A percentile compares a stretch with the other conserved stretches of the same genome.
Evolutionary conservation across 2,113 vertebrate species (phyloP).

Genomic region (Misgurnus anguillicaudatus): DNA sequence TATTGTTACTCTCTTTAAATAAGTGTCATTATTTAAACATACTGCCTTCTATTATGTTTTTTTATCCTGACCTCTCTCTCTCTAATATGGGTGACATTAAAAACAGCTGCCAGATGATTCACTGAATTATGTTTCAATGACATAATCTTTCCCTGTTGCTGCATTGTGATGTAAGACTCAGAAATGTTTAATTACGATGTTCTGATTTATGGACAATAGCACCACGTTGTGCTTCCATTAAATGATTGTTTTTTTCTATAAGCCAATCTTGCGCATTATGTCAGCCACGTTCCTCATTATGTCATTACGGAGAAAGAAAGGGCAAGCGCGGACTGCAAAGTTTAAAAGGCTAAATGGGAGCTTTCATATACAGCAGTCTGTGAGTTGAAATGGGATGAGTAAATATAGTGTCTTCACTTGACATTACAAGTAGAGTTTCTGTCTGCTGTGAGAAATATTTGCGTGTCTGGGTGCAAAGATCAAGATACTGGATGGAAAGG

Average conservation of each 20-base stretch:
- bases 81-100: not conserved
- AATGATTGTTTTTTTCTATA: not conserved
- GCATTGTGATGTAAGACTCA: not conserved
- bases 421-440: slow-evolving; percentile 38
- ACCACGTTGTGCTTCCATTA: not conserved
- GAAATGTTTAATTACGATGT: not conserved
- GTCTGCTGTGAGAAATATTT: slow-evolving; percentile 55
- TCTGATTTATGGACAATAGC: not conserved
- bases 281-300: slow-evolving; percentile 3
- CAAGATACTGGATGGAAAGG: not conserved
- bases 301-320: not conserved
- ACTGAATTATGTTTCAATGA: not conserved
- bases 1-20: too few relatives aligned
- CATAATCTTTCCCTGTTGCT: not conserved
- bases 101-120: slow-evolving; percentile 7
- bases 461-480: slow-evolving; percentile 35
- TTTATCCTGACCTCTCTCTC: not conserved
- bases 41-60: not conserved
- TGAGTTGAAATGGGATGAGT: not conserved
- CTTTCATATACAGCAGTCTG: not conserved
- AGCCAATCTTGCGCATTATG: not conserved
- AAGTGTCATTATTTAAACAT: too few relatives aligned
- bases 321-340: not conserved
- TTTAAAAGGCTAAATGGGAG: not conserved
- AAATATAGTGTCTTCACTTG: slow-evolving; percentile 27